Evolutionary conservation across 2,797 vertebrate species (phyloP).

Genomic region (Luscinia megarhynchos): DNA sequence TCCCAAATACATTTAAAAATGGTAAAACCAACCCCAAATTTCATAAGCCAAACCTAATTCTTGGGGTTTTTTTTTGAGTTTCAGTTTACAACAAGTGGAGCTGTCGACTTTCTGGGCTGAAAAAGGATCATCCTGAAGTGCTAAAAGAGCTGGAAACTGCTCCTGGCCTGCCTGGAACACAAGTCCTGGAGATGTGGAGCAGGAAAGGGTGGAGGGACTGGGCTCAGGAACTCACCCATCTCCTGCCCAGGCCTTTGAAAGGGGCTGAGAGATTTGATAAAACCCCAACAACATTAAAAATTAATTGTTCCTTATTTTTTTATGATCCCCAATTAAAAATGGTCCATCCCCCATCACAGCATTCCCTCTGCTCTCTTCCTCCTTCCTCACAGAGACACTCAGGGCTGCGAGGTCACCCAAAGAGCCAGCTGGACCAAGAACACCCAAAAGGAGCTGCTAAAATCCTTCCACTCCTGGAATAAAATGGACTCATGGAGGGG

Average conservation of each 20-base stretch:
- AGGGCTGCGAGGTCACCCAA: not conserved
- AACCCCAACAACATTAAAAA: not conserved
- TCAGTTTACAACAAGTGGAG: not conserved
- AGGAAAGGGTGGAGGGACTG: not conserved
- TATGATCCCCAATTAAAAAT: not conserved
- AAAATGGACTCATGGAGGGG: not conserved
- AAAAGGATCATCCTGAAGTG: not conserved
- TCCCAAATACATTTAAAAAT: constrained; percentile 42
- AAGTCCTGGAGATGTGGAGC: not conserved
- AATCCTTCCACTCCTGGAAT: not conserved
- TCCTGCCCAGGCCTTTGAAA: not conserved
- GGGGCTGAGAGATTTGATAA: not conserved
- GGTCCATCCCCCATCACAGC: not conserved
- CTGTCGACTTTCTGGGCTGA: not conserved
- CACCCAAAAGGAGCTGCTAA: not conserved
- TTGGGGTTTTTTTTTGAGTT: not conserved
- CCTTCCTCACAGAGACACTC: not conserved
- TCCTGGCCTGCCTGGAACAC: not conserved
- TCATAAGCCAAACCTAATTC: constrained; percentile 14
- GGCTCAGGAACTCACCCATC: not conserved
- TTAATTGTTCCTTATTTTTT: not conserved
- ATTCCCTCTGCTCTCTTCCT: not conserved
- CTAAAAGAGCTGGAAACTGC: not conserved
- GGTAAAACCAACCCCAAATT: constrained; percentile 53
- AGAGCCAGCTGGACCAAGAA: not conserved